Evolutionary conservation across 2,113 vertebrate genomes (phyloP).

Genomic region (Zosterops borbonicus): DNA sequence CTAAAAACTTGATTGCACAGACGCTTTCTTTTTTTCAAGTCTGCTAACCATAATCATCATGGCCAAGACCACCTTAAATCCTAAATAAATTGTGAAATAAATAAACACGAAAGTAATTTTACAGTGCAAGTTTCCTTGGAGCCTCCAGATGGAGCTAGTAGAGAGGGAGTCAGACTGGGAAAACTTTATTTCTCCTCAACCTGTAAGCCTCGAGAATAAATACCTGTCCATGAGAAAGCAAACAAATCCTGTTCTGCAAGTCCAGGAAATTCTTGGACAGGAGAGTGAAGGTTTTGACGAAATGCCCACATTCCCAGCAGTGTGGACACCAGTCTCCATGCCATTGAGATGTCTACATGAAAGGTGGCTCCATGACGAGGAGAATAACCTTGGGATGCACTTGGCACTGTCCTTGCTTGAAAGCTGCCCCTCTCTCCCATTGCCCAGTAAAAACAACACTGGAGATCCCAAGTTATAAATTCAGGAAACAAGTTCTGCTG

Average conservation of each 20-base stretch:
- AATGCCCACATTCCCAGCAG: background rate
- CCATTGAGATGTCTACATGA: fast-evolving
- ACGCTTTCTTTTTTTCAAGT: background rate
- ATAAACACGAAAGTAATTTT: background rate
- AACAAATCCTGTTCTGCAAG: background rate
- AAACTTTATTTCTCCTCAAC: background rate
- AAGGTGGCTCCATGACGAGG: background rate
- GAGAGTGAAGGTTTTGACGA: background rate
- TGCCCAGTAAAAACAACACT: background rate
- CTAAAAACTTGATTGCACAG: constrained; percentile 20
- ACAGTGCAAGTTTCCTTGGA: background rate
- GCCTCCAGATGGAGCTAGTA: constrained; percentile 49
- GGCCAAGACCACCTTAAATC: background rate
- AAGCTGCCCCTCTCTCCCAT: background rate
- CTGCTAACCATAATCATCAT: background rate
- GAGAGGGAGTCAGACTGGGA: background rate
- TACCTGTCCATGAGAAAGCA: background rate
- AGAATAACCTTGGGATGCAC: background rate
- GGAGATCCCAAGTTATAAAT: background rate
- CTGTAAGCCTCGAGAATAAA: background rate
- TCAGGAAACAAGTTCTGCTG: background rate
- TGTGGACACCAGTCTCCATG: background rate
- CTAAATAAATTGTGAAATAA: background rate
- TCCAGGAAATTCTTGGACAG: background rate
- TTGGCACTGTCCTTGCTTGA: background rate